Evolutionary conservation across 2,888 invertebrate genomes (phyloP).

Genomic region (Hypselothyrea guttata): DNA sequence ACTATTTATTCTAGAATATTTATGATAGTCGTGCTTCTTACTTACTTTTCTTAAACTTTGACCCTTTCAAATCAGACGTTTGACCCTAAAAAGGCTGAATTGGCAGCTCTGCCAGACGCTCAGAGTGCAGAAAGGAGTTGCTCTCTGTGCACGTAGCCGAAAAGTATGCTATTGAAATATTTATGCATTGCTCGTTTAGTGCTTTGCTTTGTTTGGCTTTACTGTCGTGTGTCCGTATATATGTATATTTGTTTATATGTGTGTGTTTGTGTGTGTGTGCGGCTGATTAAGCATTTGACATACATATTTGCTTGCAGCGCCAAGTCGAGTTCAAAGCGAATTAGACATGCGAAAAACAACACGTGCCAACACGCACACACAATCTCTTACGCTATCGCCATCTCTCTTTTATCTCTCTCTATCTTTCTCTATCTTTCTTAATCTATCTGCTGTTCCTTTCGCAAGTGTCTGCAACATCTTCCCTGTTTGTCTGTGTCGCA

Average conservation of each 20-base stretch:
- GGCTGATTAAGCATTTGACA: slow-evolving; percentile 74
- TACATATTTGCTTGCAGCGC: slow-evolving; percentile 63
- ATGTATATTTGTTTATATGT: slow-evolving; percentile 9
- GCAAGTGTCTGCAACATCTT: slow-evolving; percentile 15
- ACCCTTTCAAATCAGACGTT: no score
- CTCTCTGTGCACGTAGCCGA: slow-evolving; percentile 60
- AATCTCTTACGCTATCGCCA: neutral
- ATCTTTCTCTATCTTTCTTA: neutral
- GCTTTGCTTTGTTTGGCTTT: slow-evolving; percentile 59
- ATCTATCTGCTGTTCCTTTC: no score
- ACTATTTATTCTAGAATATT: no score
- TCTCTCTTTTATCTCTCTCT: neutral
- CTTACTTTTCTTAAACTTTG: no score
- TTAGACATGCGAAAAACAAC: slow-evolving; percentile 72
- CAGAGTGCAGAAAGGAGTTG: slow-evolving; percentile 1
- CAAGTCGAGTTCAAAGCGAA: slow-evolving; percentile 52
- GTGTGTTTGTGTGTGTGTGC: slow-evolving; percentile 36
- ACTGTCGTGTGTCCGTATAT: neutral
- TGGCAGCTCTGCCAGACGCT: no score
- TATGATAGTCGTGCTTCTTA: no score
- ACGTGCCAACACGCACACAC: slow-evolving; percentile 61
- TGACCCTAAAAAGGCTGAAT: no score
- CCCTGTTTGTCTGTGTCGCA: slow-evolving; percentile 60
- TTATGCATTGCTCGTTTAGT: slow-evolving; percentile 66
- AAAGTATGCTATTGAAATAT: slow-evolving; percentile 77